phyloP scores from a whole-genome alignment of 2,888 invertebrate genomes.

The Ctena decussata region DNA sequence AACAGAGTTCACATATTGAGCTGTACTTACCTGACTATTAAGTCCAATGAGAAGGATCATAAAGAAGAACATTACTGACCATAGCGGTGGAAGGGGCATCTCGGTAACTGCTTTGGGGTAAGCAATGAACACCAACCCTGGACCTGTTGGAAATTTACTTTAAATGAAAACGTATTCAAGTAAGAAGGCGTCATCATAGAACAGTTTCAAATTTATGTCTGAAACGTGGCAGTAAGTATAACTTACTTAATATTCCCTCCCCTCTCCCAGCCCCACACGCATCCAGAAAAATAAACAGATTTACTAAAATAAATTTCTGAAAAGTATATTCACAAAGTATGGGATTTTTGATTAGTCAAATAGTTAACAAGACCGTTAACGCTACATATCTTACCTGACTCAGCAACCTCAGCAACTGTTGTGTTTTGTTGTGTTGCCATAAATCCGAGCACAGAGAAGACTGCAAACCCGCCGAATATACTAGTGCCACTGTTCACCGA shows the following conservation, averaged over 20 bases:
- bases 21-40: constrained; percentile 52
- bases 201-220: no score
- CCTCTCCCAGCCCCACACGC: no score
- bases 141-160: constrained; percentile 42
- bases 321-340: no score
- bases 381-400: constrained; percentile 30
- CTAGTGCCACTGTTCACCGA: constrained; percentile 62
- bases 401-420: constrained; percentile 38
- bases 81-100: constrained; percentile 50
- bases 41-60: constrained; percentile 54
- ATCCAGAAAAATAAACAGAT: no score
- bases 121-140: constrained; percentile 51
- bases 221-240: no score
- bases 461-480: constrained; percentile 36
- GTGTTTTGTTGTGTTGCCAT: constrained; percentile 46
- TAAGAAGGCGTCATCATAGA: no score
- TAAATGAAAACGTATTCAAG: no score
- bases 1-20: no score
- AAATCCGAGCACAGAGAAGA: constrained; percentile 52
- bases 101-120: constrained; percentile 60
- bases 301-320: no score
- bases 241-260: no score
- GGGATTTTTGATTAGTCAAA: no score
- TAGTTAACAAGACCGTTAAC: no score
- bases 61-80: constrained; percentile 53